Base-by-base conservation (phyloP, 2,113 vertebrate genomes). In the Daubentonia madagascariensis region DNA sequence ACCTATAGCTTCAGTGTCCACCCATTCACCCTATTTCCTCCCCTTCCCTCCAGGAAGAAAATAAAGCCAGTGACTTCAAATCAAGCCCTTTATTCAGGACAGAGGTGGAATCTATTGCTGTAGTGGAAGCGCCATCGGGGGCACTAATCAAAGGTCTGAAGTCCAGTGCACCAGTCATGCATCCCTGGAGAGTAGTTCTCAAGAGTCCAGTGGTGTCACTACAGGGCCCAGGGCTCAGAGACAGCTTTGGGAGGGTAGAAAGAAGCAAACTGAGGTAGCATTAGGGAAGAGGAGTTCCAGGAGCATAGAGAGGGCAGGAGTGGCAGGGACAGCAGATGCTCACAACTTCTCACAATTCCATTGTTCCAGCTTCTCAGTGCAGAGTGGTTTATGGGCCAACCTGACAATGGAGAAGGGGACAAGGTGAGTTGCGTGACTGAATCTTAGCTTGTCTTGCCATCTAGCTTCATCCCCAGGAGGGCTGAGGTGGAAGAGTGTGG, bases 361-460 rank as follows among this genome's bases (percentile, higher is more conserved):
- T 79, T 98, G 98, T 35, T 98, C 97, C 89, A 98, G 92, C 17
- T 90, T 90, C 22, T 98, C 96, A 28, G 86, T 93, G 72, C 98
- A 98, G 50, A 98, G 94, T 23, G 97, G 43, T 37, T 97, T 94
- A 79, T 97, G 86, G n/a, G 98, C 96, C 83, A 85, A n/a, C 98
- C 97, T 98, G 80, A 43, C 35, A 50, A 88, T 3, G 32, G 30
- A 97, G 61, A 95, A 96, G 28, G 50, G 57, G 45, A 87, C 59
- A 80, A 35, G 3, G 25, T 7, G 85, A 89, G 32, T 84, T 70
- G 68, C 1, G 6, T 68, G 20, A 30, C 32, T 50, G 28, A 14
- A 48, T 43, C 23, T 72, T 86, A 78, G 40, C n/a, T 81, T 37
- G 68, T 88, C 70, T 6, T 73, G 75, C 37, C 68, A 87, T 70